Conservation (phyloP, 2,113 vertebrate species). For the Machaerirhynchus nigripectus region DNA sequence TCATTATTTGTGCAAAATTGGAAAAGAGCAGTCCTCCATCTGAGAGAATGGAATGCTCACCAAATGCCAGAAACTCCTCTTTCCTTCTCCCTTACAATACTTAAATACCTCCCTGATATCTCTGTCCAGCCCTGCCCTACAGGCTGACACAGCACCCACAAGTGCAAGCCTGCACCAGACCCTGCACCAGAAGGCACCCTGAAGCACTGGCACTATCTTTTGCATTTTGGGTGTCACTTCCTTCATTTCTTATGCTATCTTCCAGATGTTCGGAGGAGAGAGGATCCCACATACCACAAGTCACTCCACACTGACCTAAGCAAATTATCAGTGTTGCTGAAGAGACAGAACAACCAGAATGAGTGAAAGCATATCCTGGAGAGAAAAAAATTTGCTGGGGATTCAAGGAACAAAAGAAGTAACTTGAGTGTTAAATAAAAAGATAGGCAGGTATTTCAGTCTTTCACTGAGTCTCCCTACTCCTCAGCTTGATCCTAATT, state of each 20-base stretch:
- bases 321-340: neutral
- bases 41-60: neutral
- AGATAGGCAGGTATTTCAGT: neutral
- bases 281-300: neutral
- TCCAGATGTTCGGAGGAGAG: neutral
- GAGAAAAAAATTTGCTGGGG: neutral
- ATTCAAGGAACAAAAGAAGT: neutral
- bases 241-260: neutral
- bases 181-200: neutral
- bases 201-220: neutral
- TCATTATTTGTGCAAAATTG: neutral
- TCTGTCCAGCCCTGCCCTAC: neutral
- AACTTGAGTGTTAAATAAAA: neutral
- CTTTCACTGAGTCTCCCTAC: neutral
- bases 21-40: neutral
- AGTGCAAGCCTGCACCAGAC: neutral
- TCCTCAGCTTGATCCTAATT: neutral
- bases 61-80: neutral
- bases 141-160: neutral
- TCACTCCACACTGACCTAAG: fast-evolving
- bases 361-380: neutral
- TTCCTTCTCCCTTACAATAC: neutral
- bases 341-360: neutral
- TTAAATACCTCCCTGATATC: neutral
- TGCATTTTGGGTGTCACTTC: neutral